Conservation (phyloP, 2,797 vertebrate genomes). For the Lithobates pipiens region DNA sequence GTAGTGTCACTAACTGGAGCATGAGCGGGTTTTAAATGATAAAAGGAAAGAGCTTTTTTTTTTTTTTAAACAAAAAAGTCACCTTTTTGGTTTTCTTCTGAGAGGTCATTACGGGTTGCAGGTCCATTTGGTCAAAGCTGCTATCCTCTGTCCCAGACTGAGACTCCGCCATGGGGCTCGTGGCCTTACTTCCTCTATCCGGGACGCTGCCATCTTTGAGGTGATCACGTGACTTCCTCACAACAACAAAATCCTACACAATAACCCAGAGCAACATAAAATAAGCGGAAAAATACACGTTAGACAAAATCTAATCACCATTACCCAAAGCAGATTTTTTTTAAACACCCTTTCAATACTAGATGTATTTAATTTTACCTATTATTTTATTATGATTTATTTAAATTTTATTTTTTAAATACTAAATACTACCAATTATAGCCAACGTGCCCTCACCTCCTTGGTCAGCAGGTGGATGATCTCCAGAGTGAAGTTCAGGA, state of each 20-base stretch:
- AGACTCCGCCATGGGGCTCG: not conserved
- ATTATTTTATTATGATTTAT: too few species aligned
- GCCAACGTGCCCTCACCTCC: not conserved
- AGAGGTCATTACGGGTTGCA: not conserved
- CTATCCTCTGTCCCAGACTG: not conserved
- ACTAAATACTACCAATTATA: too few species aligned
- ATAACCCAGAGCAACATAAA: too few species aligned
- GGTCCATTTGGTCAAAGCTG: not conserved
- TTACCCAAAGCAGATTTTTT: too few species aligned
- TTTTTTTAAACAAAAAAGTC: not conserved
- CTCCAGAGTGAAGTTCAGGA: slow-evolving; percentile 46
- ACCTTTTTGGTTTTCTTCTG: not conserved
- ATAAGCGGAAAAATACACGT: too few species aligned
- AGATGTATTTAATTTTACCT: too few species aligned
- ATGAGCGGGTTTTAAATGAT: too few species aligned
- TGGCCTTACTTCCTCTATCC: not conserved
- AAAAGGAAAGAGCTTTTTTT: too few species aligned
- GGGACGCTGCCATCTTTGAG: not conserved
- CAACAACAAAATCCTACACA: slow-evolving; percentile 32
- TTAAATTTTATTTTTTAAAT: too few species aligned
- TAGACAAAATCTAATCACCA: too few species aligned
- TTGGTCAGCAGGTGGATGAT: slow-evolving; percentile 4
- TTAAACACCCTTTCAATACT: too few species aligned
- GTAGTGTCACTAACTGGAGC: not conserved
- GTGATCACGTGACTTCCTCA: slow-evolving; percentile 15